These are phyloP conservation scores for Caenorhabditis zanzibari DNA, from an alignment of 2,888 invertebrate genomes.

Conservation along the genomic window DNA sequence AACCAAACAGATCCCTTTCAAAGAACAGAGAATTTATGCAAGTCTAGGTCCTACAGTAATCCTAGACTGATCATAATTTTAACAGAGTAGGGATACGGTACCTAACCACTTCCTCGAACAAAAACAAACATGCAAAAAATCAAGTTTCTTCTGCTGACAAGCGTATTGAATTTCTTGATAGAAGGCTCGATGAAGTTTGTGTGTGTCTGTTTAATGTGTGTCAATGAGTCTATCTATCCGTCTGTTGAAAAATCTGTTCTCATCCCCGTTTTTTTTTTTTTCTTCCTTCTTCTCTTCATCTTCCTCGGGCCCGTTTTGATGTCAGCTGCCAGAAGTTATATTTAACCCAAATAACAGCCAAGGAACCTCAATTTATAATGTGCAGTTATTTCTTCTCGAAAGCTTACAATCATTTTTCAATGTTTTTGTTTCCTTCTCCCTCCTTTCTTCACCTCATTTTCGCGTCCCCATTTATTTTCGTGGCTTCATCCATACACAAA, in stretches of 20 bases:
- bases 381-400: slow-evolving; percentile 37
- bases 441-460: slow-evolving; percentile 8
- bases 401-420: slow-evolving; percentile 10
- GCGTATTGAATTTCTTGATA: slow-evolving; percentile 3
- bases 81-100: too few relatives aligned
- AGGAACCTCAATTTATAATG: slow-evolving; percentile 58
- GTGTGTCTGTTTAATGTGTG: slow-evolving; percentile 26
- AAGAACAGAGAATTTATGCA: too few relatives aligned
- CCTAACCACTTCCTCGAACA: not conserved
- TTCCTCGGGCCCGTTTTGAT: slow-evolving; percentile 16
- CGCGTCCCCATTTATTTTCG: slow-evolving; percentile 1
- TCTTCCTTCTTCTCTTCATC: not conserved
- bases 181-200: slow-evolving; percentile 20
- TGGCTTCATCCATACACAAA: slow-evolving; percentile 27
- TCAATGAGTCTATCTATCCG: slow-evolving; percentile 49
- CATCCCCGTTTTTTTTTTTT: slow-evolving; percentile 28
- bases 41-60: too few relatives aligned
- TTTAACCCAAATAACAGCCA: slow-evolving; percentile 56
- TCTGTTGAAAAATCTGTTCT: slow-evolving; percentile 56
- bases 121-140: not conserved
- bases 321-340: slow-evolving; percentile 62
- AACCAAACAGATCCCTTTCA: too few relatives aligned
- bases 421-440: slow-evolving; percentile 6
- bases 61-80: too few relatives aligned
- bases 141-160: slow-evolving; percentile 11